Evolutionary conservation across 2,113 vertebrate genomes (phyloP).

Genomic region (Mustela lutreola): DNA sequence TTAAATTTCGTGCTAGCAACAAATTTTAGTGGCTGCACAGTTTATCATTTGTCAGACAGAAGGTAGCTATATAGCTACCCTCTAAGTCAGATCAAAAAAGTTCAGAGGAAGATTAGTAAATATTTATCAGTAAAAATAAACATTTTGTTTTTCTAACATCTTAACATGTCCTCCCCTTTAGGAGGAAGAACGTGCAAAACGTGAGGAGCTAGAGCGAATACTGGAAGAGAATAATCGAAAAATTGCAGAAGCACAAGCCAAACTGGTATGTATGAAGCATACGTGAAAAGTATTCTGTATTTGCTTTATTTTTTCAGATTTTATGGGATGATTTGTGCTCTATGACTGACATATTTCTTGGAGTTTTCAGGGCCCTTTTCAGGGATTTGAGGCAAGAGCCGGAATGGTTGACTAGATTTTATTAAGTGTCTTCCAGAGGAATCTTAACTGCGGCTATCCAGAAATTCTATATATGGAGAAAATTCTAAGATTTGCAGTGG

Average conservation of each 20-base stretch:
- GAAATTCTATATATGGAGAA: background rate
- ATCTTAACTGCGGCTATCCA: background rate
- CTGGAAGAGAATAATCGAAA: conserved; percentile 99
- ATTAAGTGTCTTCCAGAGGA: background rate
- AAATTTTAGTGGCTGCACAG: conserved; percentile 90
- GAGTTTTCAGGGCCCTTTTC: background rate
- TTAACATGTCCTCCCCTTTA: conserved; percentile 96
- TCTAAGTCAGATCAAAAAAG: conserved; percentile 89
- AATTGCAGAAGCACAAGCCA: conserved; percentile 99
- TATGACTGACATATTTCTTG: background rate
- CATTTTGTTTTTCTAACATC: conserved; percentile 93
- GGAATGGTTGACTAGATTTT: background rate
- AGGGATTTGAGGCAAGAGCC: background rate
- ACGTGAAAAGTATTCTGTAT: rapidly evolving
- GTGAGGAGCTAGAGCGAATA: conserved; percentile 99
- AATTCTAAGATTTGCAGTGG: background rate
- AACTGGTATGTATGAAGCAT: conserved; percentile 92
- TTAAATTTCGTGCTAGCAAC: conserved; percentile 89
- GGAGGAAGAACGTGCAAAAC: conserved; percentile 99
- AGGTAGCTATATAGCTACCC: conserved; percentile 90
- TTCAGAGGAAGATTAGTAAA: conserved; percentile 91
- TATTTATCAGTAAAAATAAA: conserved; percentile 77
- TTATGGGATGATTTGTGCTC: background rate
- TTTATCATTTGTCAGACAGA: conserved; percentile 88
- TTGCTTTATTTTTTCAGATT: background rate